Conservation (phyloP, 2,888 invertebrate genomes). For the Cheilosia grossa region DNA sequence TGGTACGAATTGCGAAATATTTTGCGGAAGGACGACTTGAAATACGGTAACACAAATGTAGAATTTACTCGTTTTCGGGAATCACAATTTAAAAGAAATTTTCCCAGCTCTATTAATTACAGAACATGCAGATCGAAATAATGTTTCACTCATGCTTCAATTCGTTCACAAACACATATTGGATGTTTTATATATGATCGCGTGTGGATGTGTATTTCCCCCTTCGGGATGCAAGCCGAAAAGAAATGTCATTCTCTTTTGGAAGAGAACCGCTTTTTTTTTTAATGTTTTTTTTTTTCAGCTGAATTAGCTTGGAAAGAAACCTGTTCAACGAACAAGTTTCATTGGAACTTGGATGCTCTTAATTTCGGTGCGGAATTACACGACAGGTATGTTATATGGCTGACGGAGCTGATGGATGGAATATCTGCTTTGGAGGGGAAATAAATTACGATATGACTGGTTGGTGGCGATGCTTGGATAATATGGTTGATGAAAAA, state of each 20-base stretch:
- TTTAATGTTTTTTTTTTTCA: not conserved
- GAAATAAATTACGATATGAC: slow-evolving; percentile 8
- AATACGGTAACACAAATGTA: slow-evolving; percentile 27
- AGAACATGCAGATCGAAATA: slow-evolving; percentile 46
- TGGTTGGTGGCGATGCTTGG: not conserved
- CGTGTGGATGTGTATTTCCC: slow-evolving; percentile 18
- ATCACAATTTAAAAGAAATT: slow-evolving; percentile 53
- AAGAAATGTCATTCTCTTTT: not conserved
- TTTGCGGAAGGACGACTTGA: slow-evolving; percentile 6
- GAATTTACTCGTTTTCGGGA: slow-evolving; percentile 38
- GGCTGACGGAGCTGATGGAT: not conserved
- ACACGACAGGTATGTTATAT: slow-evolving; percentile 17
- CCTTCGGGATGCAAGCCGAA: not conserved
- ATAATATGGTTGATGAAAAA: not conserved
- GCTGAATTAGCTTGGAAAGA: not conserved
- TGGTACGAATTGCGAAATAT: slow-evolving; percentile 19
- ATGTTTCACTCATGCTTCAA: slow-evolving; percentile 45
- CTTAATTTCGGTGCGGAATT: slow-evolving; percentile 29
- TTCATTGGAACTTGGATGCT: not conserved
- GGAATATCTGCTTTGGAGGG: not conserved
- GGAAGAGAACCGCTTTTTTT: not conserved
- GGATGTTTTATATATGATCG: slow-evolving; percentile 40
- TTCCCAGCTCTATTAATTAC: slow-evolving; percentile 69
- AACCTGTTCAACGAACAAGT: slow-evolving; percentile 47
- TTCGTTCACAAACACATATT: slow-evolving; percentile 35